Evolutionary conservation across 1,140 invertebrate species (phyloP), one percentile per base, ranked within the genome.

Genomic region (Ips nitidus): DNA sequence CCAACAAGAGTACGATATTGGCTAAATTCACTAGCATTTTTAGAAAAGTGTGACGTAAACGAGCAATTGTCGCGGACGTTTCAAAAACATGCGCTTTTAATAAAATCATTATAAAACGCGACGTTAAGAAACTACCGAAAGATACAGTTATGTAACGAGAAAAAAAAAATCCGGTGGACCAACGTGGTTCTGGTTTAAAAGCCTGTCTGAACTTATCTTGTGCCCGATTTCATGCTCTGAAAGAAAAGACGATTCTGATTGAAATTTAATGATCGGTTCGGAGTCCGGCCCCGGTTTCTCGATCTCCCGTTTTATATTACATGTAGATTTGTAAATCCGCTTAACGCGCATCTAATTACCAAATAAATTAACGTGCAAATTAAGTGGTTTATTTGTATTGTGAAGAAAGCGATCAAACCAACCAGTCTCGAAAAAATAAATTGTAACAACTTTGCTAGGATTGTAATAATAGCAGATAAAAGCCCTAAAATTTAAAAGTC

Each of bases 201-300:
- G 52, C 52, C 52, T 5, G 52, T 55, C 52, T 55, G 52, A 55
- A 55, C 8, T 7, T 55, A 55, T 55, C 52, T 55, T 55, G 52
- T 55, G n/a, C 52, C 37, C 37, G 52, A 55, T 55, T 55, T 55
- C 52, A 55, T 55, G 52, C 52, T 55, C 52, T 55, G 36, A 55
- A 55, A 55, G 52, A 38, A 8, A 55, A 6, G 2, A 55, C 6
- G 45, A 50, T 50, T 50, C 22, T 50, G 45, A 50, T 50, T 50
- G 45, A 50, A 50, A 50, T 50, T 50, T 50, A 50, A 50, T 50
- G 45, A 50, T 50, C 45, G 22, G 45, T 22, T 50, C 22, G 45
- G 22, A 50, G 45, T 50, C 22, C 22, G 22, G 22, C 22, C 22
- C 22, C 22, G 22, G 22, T 22, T 22, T 22, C 22, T 22, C 22